A percentile compares a stretch with the other conserved stretches of the same genome.
Evolutionary conservation across 2,888 invertebrate genomes (phyloP).

Genomic region (Aporophyla nigra): DNA sequence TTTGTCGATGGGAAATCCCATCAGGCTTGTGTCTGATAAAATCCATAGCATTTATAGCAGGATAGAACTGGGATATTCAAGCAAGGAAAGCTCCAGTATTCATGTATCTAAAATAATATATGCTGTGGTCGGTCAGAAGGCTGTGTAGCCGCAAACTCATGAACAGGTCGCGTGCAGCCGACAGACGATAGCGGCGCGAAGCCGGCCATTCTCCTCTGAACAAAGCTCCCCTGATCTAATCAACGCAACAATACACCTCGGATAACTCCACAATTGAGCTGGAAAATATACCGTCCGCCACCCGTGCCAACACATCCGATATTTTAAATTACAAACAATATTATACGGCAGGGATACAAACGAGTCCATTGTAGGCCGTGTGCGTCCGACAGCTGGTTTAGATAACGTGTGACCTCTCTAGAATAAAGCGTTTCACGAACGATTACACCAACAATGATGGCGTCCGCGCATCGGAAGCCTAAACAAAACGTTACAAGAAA

Average conservation of each 20-base stretch:
- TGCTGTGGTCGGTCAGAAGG: slow-evolving; percentile 70
- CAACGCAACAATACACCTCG: slow-evolving; percentile 89
- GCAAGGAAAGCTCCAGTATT: slow-evolving; percentile 48
- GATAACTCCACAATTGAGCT: slow-evolving; percentile 84
- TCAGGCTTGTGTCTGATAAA: not conserved
- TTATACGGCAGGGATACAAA: slow-evolving; percentile 86
- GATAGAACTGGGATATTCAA: not conserved
- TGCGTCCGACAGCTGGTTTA: slow-evolving; percentile 88
- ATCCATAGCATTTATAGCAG: not conserved
- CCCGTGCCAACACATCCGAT: slow-evolving; percentile 81
- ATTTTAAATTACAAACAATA: slow-evolving; percentile 90
- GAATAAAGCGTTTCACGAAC: slow-evolving; percentile 83
- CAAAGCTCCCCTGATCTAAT: slow-evolving; percentile 89
- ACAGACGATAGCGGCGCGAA: slow-evolving; percentile 81
- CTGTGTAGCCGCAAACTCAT: slow-evolving; percentile 74
- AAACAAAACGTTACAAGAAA: slow-evolving; percentile 42
- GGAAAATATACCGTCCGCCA: slow-evolving; percentile 82
- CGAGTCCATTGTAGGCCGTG: slow-evolving; percentile 86
- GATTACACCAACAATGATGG: slow-evolving; percentile 81
- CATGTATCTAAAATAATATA: slow-evolving; percentile 66
- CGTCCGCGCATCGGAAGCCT: slow-evolving; percentile 66
- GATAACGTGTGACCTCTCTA: slow-evolving; percentile 88
- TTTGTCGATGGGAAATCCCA: not conserved
- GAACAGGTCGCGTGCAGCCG: slow-evolving; percentile 80
- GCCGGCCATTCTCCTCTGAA: slow-evolving; percentile 82